Conservation (phyloP, 2,888 invertebrate species). For the Phania funesta region DNA sequence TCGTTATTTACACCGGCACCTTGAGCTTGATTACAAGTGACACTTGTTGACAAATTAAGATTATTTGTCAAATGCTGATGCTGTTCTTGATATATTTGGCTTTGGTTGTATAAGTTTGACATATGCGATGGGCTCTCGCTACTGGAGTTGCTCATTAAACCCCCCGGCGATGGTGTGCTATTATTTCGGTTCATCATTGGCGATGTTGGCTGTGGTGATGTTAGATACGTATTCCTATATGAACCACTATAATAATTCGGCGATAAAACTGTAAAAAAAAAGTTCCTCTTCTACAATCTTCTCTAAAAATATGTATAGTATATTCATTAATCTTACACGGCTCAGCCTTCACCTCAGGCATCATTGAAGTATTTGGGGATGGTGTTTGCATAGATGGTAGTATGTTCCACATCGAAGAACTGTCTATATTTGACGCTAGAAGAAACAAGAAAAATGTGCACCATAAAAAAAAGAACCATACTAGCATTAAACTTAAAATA, state of each 20-base stretch:
- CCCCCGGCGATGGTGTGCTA: constrained; percentile 68
- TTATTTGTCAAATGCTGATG: constrained; percentile 38
- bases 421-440: constrained; percentile 32
- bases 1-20: not conserved
- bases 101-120: constrained; percentile 57
- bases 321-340: constrained; percentile 71
- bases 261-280: constrained; percentile 69
- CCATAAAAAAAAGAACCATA: not conserved
- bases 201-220: constrained; percentile 73
- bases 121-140: constrained; percentile 62
- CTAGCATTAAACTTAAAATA: not conserved
- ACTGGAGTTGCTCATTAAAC: constrained; percentile 62
- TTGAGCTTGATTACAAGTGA: constrained; percentile 61
- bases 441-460: not conserved
- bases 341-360: constrained; percentile 72
- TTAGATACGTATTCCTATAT: constrained; percentile 70
- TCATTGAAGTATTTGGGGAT: not conserved
- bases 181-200: constrained; percentile 70
- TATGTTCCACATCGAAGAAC: constrained; percentile 44
- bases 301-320: not conserved
- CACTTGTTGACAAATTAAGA: constrained; percentile 58
- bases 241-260: constrained; percentile 69
- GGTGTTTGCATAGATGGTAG: constrained; percentile 61
- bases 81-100: constrained; percentile 42
- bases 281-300: not conserved